Evolutionary conservation across 1,140 invertebrate genomes (phyloP).

Genomic region (Batillaria attramentaria): DNA sequence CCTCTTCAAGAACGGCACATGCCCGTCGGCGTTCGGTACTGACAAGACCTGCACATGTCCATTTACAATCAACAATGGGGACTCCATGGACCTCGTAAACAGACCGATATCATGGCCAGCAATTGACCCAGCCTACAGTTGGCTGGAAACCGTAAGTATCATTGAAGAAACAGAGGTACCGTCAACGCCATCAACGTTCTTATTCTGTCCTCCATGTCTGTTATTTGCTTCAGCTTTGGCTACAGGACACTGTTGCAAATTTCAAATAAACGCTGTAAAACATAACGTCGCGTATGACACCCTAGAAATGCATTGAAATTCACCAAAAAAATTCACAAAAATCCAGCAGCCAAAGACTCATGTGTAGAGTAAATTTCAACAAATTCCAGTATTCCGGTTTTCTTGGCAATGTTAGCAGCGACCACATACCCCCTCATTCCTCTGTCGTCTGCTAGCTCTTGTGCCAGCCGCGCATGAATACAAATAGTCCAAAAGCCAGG

Average conservation of each 20-base stretch:
- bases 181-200: neutral
- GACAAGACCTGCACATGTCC: neutral
- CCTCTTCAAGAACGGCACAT: neutral
- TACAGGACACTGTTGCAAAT: neutral
- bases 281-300: too few relatives aligned
- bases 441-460: too few relatives aligned
- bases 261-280: neutral
- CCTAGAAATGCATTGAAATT: too few relatives aligned
- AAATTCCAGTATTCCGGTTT: too few relatives aligned
- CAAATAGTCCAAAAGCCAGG: too few relatives aligned
- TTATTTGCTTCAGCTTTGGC: neutral
- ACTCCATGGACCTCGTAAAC: neutral
- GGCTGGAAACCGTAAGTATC: neutral
- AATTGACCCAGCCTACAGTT: neutral
- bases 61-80: neutral
- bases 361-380: too few relatives aligned
- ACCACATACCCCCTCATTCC: too few relatives aligned
- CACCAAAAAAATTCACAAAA: too few relatives aligned
- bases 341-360: too few relatives aligned
- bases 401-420: too few relatives aligned
- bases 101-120: neutral
- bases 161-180: neutral
- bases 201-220: neutral
- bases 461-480: too few relatives aligned
- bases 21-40: neutral